phyloP scores from a whole-genome alignment of 2,797 vertebrate species.

The Platyrinchus mystaceus region DNA sequence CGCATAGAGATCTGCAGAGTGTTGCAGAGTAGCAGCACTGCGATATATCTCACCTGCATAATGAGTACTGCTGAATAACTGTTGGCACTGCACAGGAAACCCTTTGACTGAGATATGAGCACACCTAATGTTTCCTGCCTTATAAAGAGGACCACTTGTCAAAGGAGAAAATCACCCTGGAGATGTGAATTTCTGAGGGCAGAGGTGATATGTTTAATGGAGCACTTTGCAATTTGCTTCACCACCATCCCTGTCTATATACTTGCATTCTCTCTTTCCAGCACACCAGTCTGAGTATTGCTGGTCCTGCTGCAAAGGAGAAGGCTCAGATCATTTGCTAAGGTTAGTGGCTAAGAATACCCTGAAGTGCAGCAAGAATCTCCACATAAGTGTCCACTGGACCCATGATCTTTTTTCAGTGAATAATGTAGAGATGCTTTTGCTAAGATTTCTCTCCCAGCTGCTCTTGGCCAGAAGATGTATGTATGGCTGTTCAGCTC shows the following conservation, averaged over 20 bases:
- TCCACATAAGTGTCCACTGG: neutral
- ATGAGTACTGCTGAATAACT: slow-evolving; percentile 59
- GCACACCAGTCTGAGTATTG: neutral
- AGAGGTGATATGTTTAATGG: neutral
- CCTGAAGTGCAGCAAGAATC: neutral
- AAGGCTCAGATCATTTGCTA: neutral
- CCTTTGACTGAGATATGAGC: slow-evolving; percentile 39
- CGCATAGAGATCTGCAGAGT: slow-evolving; percentile 60
- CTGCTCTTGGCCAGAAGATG: neutral
- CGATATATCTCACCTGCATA: slow-evolving; percentile 58
- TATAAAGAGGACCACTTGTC: slow-evolving; percentile 10
- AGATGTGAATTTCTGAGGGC: neutral
- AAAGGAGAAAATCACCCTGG: neutral
- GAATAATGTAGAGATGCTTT: neutral
- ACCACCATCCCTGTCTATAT: neutral
- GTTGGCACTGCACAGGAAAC: slow-evolving; percentile 24
- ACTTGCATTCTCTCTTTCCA: neutral
- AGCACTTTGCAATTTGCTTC: neutral
- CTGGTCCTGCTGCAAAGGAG: neutral
- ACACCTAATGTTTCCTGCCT: slow-evolving; percentile 20
- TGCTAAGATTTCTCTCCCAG: neutral
- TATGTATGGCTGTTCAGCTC: neutral
- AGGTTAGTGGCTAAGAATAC: neutral
- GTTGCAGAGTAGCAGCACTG: slow-evolving; percentile 49
- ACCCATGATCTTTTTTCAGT: neutral